Percentiles rank a stretch among this genome's conserved stretches.
Evolutionary conservation across 1,140 invertebrate genomes (phyloP).

Genomic region (Anagrus nilaparvatae): DNA sequence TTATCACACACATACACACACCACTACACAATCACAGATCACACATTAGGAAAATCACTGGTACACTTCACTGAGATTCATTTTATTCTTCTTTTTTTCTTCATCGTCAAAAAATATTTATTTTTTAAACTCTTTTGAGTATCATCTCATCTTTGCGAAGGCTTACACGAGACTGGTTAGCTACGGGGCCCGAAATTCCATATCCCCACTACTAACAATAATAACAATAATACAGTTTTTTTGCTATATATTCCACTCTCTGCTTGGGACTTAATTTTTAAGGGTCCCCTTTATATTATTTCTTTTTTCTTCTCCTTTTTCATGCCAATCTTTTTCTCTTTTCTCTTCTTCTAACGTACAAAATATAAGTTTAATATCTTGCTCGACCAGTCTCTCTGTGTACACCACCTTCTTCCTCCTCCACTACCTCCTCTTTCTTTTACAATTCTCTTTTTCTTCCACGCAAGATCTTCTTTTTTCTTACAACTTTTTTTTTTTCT

Average conservation of each 20-base stretch:
- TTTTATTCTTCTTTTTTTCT: conserved; percentile 7
- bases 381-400: conserved; percentile 8
- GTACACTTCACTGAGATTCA: no score
- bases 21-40: no score
- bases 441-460: conserved; percentile 7
- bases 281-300: conserved; percentile 36
- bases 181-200: conserved; percentile 41
- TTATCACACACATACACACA: no score
- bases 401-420: background rate
- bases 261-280: conserved; percentile 41
- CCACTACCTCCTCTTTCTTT: conserved; percentile 9
- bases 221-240: no score
- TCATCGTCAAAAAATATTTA: background rate
- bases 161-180: conserved; percentile 40
- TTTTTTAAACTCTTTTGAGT: conserved; percentile 15
- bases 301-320: conserved; percentile 26
- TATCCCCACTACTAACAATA: conserved; percentile 42
- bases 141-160: conserved; percentile 41
- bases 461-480: background rate
- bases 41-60: no score
- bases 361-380: no score
- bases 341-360: conserved; percentile 1
- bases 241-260: no score
- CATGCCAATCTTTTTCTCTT: conserved; percentile 19
- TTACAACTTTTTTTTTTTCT: background rate